phyloP scores from a whole-genome alignment of 2,888 invertebrate species.

The Saturnia japonica region DNA sequence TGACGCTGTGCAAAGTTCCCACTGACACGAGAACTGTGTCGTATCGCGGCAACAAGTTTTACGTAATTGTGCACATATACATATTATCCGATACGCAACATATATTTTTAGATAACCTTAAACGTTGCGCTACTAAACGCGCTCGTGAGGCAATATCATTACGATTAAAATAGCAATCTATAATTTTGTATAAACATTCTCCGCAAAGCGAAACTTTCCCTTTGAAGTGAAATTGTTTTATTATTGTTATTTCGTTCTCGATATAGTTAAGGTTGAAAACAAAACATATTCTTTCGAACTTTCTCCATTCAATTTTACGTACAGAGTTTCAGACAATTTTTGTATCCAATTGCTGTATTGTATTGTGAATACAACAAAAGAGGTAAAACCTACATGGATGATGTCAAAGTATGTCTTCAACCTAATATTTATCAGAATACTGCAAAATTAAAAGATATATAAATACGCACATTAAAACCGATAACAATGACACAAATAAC shows the following conservation, averaged over 20 bases:
- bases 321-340: not conserved
- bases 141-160: constrained; percentile 49
- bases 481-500: not conserved
- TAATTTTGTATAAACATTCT: constrained; percentile 23
- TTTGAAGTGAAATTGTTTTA: not conserved
- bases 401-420: too few species aligned
- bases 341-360: not conserved
- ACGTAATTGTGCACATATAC: constrained; percentile 9
- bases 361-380: too few species aligned
- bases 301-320: not conserved
- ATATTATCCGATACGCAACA: constrained; percentile 44
- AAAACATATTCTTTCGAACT: not conserved
- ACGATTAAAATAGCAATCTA: constrained; percentile 36
- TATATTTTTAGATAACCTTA: constrained; percentile 66
- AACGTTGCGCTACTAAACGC: constrained; percentile 48
- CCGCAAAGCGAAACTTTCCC: not conserved
- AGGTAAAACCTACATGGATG: too few species aligned
- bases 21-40: constrained; percentile 1
- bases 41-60: not conserved
- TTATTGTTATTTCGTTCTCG: not conserved
- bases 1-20: constrained; percentile 1
- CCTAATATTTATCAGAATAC: too few species aligned
- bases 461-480: not conserved
- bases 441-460: not conserved
- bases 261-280: not conserved